phyloP scores from a whole-genome alignment of 23 tunicate genomes.

The Clavelina lepadiformis region DNA sequence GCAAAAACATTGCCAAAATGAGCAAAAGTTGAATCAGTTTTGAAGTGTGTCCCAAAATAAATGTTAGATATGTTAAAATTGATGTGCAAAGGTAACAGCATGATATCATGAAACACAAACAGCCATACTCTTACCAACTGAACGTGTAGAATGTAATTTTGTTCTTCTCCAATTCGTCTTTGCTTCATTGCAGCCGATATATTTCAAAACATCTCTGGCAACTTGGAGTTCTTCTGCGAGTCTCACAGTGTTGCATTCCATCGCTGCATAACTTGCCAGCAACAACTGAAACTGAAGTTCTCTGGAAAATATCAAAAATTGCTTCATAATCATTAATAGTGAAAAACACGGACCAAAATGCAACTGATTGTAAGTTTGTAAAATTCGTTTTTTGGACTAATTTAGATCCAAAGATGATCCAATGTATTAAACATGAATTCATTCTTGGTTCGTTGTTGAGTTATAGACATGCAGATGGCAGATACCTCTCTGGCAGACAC shows the following conservation, averaged over 20 bases:
- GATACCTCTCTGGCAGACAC: slow-evolving; percentile 35
- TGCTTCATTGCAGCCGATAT: not conserved
- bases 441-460: not conserved
- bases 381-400: too few relatives aligned
- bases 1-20: too few relatives aligned
- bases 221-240: slow-evolving; percentile 7
- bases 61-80: too few relatives aligned
- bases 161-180: not conserved
- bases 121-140: not conserved
- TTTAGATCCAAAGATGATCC: too few relatives aligned
- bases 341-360: too few relatives aligned
- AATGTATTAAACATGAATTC: not conserved
- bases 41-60: too few relatives aligned
- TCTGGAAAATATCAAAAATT: not conserved
- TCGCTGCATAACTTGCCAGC: slow-evolving; percentile 12
- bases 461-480: not conserved
- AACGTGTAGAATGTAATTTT: not conserved
- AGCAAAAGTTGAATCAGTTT: too few relatives aligned
- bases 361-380: too few relatives aligned
- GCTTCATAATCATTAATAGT: not conserved
- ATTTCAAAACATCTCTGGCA: slow-evolving; percentile 10
- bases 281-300: slow-evolving; percentile 25
- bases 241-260: slow-evolving; percentile 13
- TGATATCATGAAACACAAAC: too few relatives aligned
- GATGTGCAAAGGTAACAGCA: too few relatives aligned